These are phyloP conservation scores for Lepidurus apus DNA, from an alignment of 1,140 invertebrate species.

Conservation along the genomic window DNA sequence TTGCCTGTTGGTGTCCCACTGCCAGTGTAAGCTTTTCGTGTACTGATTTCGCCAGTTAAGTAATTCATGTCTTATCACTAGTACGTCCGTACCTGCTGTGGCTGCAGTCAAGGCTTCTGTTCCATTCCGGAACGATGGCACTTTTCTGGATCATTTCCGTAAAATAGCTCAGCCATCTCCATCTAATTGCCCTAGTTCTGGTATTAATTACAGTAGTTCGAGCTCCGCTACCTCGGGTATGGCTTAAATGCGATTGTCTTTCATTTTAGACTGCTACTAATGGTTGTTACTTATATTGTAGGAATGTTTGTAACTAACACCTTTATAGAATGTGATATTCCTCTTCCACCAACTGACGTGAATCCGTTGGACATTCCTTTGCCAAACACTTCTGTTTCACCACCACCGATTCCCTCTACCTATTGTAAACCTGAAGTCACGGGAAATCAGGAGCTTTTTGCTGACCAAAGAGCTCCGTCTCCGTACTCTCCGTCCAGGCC, in stretches of 20 bases:
- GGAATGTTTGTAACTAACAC: neutral
- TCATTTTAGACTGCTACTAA: neutral
- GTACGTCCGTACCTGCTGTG: neutral
- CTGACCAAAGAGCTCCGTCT: slow-evolving; percentile 29
- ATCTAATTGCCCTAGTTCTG: neutral
- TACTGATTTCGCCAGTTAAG: neutral
- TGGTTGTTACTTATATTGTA: neutral
- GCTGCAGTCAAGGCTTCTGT: neutral
- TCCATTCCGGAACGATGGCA: slow-evolving; percentile 41
- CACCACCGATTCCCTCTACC: neutral
- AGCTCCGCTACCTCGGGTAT: neutral
- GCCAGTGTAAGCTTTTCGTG: neutral
- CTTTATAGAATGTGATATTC: slow-evolving; percentile 16
- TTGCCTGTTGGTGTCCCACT: neutral
- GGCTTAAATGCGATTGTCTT: too few relatives aligned
- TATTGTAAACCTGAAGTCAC: slow-evolving; percentile 3
- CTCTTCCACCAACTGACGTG: neutral
- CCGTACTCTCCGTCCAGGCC: slow-evolving; percentile 32
- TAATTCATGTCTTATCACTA: neutral
- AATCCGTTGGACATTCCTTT: slow-evolving; percentile 19
- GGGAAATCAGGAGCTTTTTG: neutral
- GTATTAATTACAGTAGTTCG: neutral
- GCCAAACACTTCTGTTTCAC: neutral
- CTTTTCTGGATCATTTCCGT: slow-evolving; percentile 41
- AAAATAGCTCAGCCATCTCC: slow-evolving; percentile 38